Evolutionary conservation across 2,888 invertebrate species (phyloP).

Genomic region (Meteorus cinctellus): DNA sequence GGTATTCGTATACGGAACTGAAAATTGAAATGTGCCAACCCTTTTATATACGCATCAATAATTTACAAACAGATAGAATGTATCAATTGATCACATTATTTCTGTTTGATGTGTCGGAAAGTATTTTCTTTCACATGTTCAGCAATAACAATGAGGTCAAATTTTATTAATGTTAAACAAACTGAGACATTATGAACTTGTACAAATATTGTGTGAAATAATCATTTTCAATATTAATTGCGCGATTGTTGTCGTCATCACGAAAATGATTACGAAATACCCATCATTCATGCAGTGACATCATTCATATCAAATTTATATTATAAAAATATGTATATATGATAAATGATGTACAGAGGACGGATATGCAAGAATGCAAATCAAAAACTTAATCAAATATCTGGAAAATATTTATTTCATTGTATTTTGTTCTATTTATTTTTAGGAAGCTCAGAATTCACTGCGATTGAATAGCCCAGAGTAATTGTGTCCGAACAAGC

Average conservation of each 20-base stretch:
- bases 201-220: neutral
- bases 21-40: neutral
- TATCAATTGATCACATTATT: no score
- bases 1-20: conserved; percentile 53
- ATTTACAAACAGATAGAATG: no score
- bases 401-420: neutral
- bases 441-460: neutral
- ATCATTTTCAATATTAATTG: neutral
- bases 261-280: neutral
- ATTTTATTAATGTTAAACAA: neutral
- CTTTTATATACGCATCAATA: neutral
- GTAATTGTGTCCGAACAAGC: neutral
- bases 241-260: neutral
- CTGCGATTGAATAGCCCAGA: neutral
- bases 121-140: no score
- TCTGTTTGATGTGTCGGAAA: no score
- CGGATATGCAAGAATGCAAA: neutral
- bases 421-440: neutral
- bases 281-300: neutral
- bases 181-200: neutral
- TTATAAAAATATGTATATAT: neutral
- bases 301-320: neutral
- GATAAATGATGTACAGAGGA: neutral
- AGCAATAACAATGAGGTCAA: neutral
- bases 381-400: neutral